Percentiles rank a stretch among this genome's conserved stretches.
Conservation (phyloP, 1,140 invertebrate genomes). For the Nephila pilipes region DNA sequence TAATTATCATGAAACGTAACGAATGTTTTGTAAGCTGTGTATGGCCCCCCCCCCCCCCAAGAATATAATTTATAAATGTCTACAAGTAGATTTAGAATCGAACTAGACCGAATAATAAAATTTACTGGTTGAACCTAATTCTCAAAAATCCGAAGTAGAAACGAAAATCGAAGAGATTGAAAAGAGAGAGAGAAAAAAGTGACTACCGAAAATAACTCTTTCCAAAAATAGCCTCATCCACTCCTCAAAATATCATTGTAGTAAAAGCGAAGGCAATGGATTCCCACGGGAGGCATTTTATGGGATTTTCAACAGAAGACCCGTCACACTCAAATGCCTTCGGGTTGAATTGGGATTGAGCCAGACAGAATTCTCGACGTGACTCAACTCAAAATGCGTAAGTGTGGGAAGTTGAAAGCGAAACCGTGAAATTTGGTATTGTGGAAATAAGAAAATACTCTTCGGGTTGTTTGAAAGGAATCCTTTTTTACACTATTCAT, state of each 20-base stretch:
- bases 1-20: too few relatives aligned
- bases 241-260: not conserved
- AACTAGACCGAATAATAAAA: too few relatives aligned
- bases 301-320: slow-evolving; percentile 42
- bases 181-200: not conserved
- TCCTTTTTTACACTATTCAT: too few relatives aligned
- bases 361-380: not conserved
- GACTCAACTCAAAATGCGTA: slow-evolving; percentile 23
- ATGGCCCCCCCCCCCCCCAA: too few relatives aligned
- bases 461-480: too few relatives aligned
- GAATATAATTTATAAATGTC: too few relatives aligned
- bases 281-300: slow-evolving; percentile 18
- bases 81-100: too few relatives aligned
- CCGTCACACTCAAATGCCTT: slow-evolving; percentile 18
- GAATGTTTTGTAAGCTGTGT: too few relatives aligned
- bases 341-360: not conserved
- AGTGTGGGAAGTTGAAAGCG: not conserved
- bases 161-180: not conserved
- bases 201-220: not conserved
- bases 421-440: not conserved
- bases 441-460: too few relatives aligned
- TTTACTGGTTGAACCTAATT: too few relatives aligned
- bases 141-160: too few relatives aligned
- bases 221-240: not conserved
- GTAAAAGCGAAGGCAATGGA: not conserved